phyloP scores from a whole-genome alignment of 2,113 vertebrate genomes.

The Heptranchias perlo region DNA sequence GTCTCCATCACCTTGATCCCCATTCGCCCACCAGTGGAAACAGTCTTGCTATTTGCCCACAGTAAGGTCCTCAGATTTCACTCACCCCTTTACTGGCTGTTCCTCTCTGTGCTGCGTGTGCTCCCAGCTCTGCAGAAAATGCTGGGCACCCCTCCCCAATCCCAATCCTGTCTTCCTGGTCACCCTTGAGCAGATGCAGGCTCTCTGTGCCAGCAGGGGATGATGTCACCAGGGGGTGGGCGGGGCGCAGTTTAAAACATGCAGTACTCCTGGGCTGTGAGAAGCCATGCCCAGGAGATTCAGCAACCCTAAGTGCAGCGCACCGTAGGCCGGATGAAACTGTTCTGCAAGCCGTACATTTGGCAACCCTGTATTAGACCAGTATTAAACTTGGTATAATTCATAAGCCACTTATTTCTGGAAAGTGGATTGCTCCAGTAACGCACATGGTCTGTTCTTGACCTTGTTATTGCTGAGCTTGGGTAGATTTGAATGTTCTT shows the following conservation, averaged over 20 bases:
- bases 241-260: background rate
- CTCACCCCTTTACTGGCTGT: background rate
- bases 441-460: background rate
- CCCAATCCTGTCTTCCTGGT: too few relatives aligned
- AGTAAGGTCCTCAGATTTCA: background rate
- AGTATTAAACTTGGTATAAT: background rate
- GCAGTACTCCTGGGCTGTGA: background rate
- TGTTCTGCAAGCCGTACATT: background rate
- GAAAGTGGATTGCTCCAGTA: background rate
- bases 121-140: background rate
- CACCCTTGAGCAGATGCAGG: background rate
- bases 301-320: background rate
- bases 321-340: background rate
- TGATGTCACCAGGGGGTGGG: too few relatives aligned
- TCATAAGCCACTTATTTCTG: background rate
- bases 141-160: background rate
- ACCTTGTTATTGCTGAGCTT: background rate
- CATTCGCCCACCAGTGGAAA: background rate
- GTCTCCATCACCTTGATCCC: background rate
- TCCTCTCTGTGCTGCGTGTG: background rate
- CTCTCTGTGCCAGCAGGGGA: background rate
- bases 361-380: background rate
- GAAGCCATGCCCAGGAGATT: background rate
- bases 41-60: background rate
- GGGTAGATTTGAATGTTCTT: background rate